phyloP scores from a whole-genome alignment of 2,113 vertebrate genomes.

The Hiodon tergisus region DNA sequence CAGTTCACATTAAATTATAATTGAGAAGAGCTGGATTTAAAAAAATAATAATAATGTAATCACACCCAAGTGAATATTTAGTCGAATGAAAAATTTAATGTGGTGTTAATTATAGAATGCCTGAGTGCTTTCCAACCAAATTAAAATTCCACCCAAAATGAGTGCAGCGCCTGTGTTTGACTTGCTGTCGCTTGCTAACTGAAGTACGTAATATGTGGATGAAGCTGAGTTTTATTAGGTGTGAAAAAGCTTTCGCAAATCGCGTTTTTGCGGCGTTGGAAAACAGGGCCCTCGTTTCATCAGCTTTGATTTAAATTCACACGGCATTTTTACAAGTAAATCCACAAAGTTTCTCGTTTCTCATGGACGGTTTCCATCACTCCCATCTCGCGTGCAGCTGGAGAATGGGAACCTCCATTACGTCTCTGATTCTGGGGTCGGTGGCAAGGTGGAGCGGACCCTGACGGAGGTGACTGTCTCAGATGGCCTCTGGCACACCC shows the following conservation, averaged over 20 bases:
- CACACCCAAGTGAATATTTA: no score
- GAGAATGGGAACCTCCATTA: slow-evolving; percentile 88
- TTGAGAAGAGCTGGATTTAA: no score
- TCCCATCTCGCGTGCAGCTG: slow-evolving; percentile 56
- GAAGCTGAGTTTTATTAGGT: slow-evolving; percentile 2
- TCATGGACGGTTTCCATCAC: not conserved
- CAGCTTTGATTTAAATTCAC: no score
- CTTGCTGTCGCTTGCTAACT: slow-evolving; percentile 7
- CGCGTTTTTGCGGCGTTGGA: no score
- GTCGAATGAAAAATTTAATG: not conserved
- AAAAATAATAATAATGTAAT: no score
- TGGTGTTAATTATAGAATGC: not conserved
- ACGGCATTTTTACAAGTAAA: no score
- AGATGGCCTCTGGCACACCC: slow-evolving; percentile 86
- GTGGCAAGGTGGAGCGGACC: slow-evolving; percentile 86
- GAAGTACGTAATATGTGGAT: not conserved
- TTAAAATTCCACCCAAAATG: slow-evolving; percentile 2
- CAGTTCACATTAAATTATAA: not conserved
- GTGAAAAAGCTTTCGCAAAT: not conserved
- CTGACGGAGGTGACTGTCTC: slow-evolving; percentile 72
- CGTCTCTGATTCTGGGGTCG: slow-evolving; percentile 79
- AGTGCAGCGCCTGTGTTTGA: not conserved
- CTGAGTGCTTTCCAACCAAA: not conserved
- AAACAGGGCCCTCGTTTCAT: no score
- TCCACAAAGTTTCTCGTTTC: no score